phyloP scores from a whole-genome alignment of 2,888 invertebrate species.

The Scaptomyza tumidula region DNA sequence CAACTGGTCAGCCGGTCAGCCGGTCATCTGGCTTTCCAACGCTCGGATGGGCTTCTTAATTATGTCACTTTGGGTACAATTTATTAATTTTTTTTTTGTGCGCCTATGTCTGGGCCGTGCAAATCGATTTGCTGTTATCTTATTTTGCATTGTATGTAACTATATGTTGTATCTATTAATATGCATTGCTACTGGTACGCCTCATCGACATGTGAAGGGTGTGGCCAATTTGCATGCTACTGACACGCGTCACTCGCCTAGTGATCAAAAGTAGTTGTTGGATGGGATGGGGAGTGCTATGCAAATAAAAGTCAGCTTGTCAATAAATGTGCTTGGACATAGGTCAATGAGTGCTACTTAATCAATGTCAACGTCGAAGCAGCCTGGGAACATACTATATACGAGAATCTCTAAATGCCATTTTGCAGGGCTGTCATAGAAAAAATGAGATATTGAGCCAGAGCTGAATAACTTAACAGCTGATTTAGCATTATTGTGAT shows the following conservation, averaged over 20 bases:
- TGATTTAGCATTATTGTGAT: constrained; percentile 19
- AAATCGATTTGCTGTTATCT: constrained; percentile 70
- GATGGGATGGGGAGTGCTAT: constrained; percentile 35
- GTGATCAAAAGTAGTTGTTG: constrained; percentile 37
- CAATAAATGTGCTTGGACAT: constrained; percentile 72
- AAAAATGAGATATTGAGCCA: constrained; percentile 3
- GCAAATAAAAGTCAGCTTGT: constrained; percentile 59
- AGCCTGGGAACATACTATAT: constrained; percentile 46
- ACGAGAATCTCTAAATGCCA: constrained; percentile 16
- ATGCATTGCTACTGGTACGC: constrained; percentile 33
- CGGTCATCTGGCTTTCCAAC: constrained; percentile 20
- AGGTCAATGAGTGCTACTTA: constrained; percentile 74
- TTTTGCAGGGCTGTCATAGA: constrained; percentile 31
- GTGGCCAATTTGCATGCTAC: constrained; percentile 73
- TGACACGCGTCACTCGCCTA: constrained; percentile 58
- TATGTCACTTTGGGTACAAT: constrained; percentile 69
- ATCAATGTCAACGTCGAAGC: constrained; percentile 57
- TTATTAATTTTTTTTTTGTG: constrained; percentile 53
- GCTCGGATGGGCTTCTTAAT: constrained; percentile 53
- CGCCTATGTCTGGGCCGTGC: constrained; percentile 38
- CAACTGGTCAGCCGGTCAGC: constrained; percentile 51
- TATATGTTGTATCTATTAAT: constrained; percentile 41
- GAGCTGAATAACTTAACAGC: constrained; percentile 13
- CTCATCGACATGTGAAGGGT: constrained; percentile 54
- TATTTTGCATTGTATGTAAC: constrained; percentile 11